Evolutionary conservation across 2,797 vertebrate genomes (phyloP).

Genomic region (Pseudochirops corinnae): DNA sequence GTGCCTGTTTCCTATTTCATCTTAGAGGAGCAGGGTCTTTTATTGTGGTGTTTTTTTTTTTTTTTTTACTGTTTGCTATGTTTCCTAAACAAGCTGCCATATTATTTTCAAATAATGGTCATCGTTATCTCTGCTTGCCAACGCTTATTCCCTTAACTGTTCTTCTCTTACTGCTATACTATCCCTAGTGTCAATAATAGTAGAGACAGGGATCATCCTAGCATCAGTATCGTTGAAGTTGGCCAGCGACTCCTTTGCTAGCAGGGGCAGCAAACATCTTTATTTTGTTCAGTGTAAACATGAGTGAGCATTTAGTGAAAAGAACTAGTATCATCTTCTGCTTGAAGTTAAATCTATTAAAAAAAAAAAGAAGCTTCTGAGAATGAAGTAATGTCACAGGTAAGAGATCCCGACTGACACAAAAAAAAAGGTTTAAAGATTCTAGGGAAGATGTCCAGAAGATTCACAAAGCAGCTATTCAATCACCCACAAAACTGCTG

Average conservation of each 20-base stretch:
- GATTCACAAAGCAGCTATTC: slow-evolving; percentile 66
- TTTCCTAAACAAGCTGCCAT: neutral
- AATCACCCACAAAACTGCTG: slow-evolving; percentile 66
- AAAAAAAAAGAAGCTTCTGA: slow-evolving; percentile 64
- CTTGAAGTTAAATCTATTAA: slow-evolving; percentile 64
- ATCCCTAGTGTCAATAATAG: neutral
- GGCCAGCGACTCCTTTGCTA: neutral
- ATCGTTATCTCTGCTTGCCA: neutral
- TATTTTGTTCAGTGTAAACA: slow-evolving; percentile 44
- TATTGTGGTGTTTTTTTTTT: neutral
- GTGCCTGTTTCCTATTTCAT: neutral
- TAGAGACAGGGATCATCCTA: neutral
- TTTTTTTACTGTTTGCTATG: neutral
- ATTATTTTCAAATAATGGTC: neutral
- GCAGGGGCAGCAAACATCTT: neutral
- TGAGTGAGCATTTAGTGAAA: slow-evolving; percentile 76
- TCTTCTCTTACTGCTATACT: neutral
- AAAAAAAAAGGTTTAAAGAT: slow-evolving; percentile 72
- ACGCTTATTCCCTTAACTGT: neutral
- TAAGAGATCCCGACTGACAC: slow-evolving; percentile 72
- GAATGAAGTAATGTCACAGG: slow-evolving; percentile 70
- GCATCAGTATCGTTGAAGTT: neutral
- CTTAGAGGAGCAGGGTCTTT: neutral
- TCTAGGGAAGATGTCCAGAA: slow-evolving; percentile 67
- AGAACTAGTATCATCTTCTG: slow-evolving; percentile 74